Evolutionary conservation across 2,113 vertebrate species (phyloP).

Genomic region (Azemiops feae): DNA sequence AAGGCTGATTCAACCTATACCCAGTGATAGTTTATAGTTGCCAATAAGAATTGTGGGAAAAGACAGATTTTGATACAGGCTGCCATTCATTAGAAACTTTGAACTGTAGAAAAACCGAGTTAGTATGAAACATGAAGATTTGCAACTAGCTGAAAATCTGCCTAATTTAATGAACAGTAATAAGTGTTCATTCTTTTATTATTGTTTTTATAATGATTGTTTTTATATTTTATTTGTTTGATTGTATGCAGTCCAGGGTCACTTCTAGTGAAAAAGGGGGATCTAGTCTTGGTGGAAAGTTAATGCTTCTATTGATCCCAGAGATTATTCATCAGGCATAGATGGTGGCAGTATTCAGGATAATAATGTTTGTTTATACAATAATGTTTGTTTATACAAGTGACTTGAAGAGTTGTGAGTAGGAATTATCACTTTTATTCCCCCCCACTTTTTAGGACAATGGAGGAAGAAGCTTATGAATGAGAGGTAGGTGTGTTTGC

Average conservation of each 20-base stretch:
- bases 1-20: neutral
- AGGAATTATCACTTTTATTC: neutral
- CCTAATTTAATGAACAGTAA: neutral
- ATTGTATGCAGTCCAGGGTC: neutral
- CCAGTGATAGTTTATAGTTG: neutral
- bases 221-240: too few relatives aligned
- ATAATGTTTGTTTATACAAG: neutral
- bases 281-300: neutral
- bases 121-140: neutral
- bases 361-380: neutral
- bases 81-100: neutral
- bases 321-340: neutral
- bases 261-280: neutral
- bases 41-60: neutral
- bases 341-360: neutral
- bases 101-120: neutral
- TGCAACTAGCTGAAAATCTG: neutral
- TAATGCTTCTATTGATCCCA: neutral
- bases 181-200: neutral
- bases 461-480: neutral
- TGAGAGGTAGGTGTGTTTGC: neutral
- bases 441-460: neutral
- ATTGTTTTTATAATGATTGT: neutral
- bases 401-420: neutral
- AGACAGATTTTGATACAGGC: neutral